Evolutionary conservation across 2,797 vertebrate genomes (phyloP).

Genomic region (Oryzias sinensis): DNA sequence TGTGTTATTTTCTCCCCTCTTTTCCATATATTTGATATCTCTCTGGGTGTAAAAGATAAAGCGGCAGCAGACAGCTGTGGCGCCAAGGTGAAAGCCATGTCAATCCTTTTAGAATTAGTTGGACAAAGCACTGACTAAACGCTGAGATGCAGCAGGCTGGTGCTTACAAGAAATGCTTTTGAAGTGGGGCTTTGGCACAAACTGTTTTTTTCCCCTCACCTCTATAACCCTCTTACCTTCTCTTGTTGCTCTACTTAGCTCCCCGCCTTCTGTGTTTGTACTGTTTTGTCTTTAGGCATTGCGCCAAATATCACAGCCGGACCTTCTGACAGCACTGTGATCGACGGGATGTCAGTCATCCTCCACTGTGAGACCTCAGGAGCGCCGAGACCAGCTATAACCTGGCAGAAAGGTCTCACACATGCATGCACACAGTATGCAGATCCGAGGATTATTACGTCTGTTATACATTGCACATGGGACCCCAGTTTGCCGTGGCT

Average conservation of each 20-base stretch:
- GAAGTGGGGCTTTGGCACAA: conserved; percentile 38
- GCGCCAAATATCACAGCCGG: conserved; percentile 96
- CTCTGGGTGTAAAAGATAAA: conserved; percentile 23
- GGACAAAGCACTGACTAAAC: conserved; percentile 52
- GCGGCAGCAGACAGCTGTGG: conserved; percentile 21
- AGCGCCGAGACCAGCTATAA: conserved; percentile 92
- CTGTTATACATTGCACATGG: conserved; percentile 41
- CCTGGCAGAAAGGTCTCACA: conserved; percentile 92
- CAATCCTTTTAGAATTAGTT: conserved; percentile 49
- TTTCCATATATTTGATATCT: conserved; percentile 24
- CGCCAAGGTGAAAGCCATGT: conserved; percentile 42
- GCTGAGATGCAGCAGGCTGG: conserved; percentile 30
- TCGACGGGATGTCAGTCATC: conserved; percentile 92
- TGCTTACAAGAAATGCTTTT: conserved; percentile 28
- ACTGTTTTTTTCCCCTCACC: conserved; percentile 33
- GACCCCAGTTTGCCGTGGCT: conserved; percentile 42
- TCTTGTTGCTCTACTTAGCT: conserved; percentile 36
- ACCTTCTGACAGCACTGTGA: conserved; percentile 94
- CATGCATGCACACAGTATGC: conserved; percentile 16
- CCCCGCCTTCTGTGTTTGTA: conserved; percentile 22
- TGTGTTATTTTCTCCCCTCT: conserved; percentile 15
- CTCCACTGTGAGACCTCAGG: conserved; percentile 94
- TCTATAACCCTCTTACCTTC: conserved; percentile 45
- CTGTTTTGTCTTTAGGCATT: conserved; percentile 79
- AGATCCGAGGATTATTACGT: conserved; percentile 30